These are phyloP conservation scores for Bubo blakistoni DNA, from an alignment of 2,113 vertebrate species.

Conservation along the genomic window DNA sequence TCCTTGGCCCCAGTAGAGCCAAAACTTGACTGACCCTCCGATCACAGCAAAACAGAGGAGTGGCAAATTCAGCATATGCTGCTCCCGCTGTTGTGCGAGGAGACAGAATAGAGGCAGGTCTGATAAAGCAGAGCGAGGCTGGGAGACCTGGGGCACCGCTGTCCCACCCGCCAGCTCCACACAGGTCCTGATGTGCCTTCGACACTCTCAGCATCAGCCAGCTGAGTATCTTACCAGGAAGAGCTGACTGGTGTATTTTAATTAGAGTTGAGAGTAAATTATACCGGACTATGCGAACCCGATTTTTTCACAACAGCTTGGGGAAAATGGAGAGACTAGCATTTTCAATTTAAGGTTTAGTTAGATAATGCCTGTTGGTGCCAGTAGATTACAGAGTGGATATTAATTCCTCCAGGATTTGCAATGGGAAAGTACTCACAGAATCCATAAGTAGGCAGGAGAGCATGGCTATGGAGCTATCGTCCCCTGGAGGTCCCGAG, in stretches of 20 bases:
- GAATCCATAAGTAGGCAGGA: slow-evolving; percentile 67
- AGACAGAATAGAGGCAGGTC: rapidly evolving
- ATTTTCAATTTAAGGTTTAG: slow-evolving; percentile 79
- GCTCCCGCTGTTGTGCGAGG: background rate
- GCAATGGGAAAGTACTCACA: slow-evolving; percentile 25
- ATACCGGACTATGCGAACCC: background rate
- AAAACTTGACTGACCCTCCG: background rate
- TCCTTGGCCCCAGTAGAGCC: rapidly evolving
- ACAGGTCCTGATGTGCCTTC: background rate
- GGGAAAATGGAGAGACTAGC: slow-evolving; percentile 61
- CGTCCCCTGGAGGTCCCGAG: slow-evolving; percentile 30
- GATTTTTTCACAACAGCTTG: background rate
- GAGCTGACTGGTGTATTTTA: slow-evolving; percentile 46
- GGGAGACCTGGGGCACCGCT: background rate
- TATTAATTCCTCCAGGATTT: slow-evolving; percentile 80
- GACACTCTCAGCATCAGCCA: background rate
- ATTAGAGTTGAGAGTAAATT: slow-evolving; percentile 64
- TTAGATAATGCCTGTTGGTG: slow-evolving; percentile 79
- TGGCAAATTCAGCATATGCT: rapidly evolving
- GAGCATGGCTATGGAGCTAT: background rate
- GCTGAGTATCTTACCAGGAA: background rate
- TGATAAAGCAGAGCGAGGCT: background rate
- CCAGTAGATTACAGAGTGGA: slow-evolving; percentile 80
- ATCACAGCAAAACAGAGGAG: background rate
- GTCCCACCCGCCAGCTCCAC: background rate